phyloP scores from a whole-genome alignment of 2,797 vertebrate species.

The Otolemur crassicaudatus region DNA sequence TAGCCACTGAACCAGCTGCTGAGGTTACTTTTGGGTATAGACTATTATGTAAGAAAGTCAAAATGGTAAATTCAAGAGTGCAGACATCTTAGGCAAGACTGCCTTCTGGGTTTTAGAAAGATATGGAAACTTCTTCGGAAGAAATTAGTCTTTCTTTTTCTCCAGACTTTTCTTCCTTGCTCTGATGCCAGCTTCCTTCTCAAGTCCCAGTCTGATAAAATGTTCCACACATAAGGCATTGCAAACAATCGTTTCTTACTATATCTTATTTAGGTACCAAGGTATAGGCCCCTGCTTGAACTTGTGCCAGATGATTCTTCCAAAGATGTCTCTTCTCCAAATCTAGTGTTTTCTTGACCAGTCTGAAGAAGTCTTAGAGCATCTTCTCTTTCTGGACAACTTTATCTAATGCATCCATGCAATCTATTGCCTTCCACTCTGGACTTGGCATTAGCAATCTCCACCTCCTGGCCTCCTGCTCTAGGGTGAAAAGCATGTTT shows the following conservation, averaged over 20 bases:
- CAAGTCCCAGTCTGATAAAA: slow-evolving; percentile 92
- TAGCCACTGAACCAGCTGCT: too few relatives aligned
- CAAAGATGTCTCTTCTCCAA: slow-evolving; percentile 94
- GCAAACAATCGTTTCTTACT: slow-evolving; percentile 93
- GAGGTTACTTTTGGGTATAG: not conserved
- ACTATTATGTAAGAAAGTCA: not conserved
- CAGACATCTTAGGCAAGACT: slow-evolving; percentile 19
- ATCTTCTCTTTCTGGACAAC: slow-evolving; percentile 94
- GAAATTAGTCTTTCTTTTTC: slow-evolving; percentile 80
- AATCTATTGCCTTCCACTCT: slow-evolving; percentile 90
- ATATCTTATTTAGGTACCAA: slow-evolving; percentile 95
- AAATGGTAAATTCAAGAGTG: slow-evolving; percentile 20
- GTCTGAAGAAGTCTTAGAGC: slow-evolving; percentile 96
- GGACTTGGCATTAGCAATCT: too few relatives aligned
- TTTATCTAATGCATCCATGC: slow-evolving; percentile 93
- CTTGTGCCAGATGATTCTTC: slow-evolving; percentile 93
- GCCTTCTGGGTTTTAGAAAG: slow-evolving; percentile 66
- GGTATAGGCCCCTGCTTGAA: slow-evolving; percentile 96
- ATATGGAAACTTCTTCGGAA: slow-evolving; percentile 89
- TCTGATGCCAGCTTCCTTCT: slow-evolving; percentile 87
- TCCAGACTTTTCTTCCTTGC: slow-evolving; percentile 83
- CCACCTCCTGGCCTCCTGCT: too few relatives aligned
- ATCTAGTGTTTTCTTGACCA: slow-evolving; percentile 93
- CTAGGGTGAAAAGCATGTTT: too few relatives aligned
- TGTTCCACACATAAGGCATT: slow-evolving; percentile 89